phyloP scores from a whole-genome alignment of 2,888 invertebrate genomes.

The Liopterus haemorrhoidalis region DNA sequence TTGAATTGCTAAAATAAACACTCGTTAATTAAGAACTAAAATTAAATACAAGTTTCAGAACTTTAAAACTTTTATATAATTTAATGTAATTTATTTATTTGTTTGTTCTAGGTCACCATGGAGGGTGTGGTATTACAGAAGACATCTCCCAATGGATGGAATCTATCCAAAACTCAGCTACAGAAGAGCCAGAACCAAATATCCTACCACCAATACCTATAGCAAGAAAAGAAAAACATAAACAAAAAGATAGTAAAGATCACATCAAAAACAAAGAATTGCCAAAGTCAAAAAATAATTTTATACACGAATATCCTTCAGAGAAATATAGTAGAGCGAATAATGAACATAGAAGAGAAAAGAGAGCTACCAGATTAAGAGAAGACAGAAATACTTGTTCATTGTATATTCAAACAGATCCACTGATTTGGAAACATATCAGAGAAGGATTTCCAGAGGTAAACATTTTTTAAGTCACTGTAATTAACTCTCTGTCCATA shows the following conservation, averaged over 20 bases:
- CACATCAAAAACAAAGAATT: too few species aligned
- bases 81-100: slow-evolving; percentile 27
- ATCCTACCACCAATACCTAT: slow-evolving; percentile 38
- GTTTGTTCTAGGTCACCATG: slow-evolving; percentile 62
- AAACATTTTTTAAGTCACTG: slow-evolving; percentile 36
- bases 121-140: slow-evolving; percentile 84
- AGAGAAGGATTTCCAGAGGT: slow-evolving; percentile 76
- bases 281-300: slow-evolving; percentile 11
- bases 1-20: too few species aligned
- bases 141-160: slow-evolving; percentile 91
- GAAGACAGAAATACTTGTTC: slow-evolving; percentile 86
- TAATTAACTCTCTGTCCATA: slow-evolving; percentile 9
- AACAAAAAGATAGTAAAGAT: slow-evolving; percentile 23
- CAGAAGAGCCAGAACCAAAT: slow-evolving; percentile 51
- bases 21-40: too few species aligned
- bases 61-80: too few species aligned
- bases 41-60: too few species aligned
- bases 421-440: slow-evolving; percentile 94
- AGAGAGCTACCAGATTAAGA: slow-evolving; percentile 51
- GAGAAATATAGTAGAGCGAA: slow-evolving; percentile 76
- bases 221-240: slow-evolving; percentile 30
- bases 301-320: slow-evolving; percentile 48
- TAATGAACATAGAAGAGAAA: slow-evolving; percentile 48
- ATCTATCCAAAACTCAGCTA: slow-evolving; percentile 72
- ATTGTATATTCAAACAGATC: slow-evolving; percentile 96